These are phyloP conservation scores for Centropristis striata DNA, from an alignment of 2,113 vertebrate genomes.

Conservation along the genomic window DNA sequence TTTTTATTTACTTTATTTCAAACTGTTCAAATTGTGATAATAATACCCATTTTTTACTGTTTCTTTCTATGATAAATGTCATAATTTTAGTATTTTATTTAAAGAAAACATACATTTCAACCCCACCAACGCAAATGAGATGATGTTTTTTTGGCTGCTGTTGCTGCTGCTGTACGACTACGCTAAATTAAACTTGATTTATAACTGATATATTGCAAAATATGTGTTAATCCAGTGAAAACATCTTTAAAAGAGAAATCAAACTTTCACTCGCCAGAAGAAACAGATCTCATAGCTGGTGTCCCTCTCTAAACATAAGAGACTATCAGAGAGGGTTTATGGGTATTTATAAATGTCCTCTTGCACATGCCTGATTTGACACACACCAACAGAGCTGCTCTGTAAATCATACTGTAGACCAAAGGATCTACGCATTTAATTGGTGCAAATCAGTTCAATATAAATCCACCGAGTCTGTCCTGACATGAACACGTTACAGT, in stretches of 20 bases:
- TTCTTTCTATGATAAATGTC: too few relatives aligned
- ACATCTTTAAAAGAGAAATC: conserved; percentile 11
- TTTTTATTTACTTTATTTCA: too few relatives aligned
- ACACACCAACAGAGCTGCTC: conserved; percentile 22
- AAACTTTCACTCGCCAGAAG: conserved; percentile 16
- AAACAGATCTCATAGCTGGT: conserved; percentile 24
- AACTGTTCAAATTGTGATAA: too few relatives aligned
- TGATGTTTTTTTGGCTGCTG: not conserved
- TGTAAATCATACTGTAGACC: conserved; percentile 26
- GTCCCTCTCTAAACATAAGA: conserved; percentile 20
- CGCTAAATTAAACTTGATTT: conserved; percentile 16
- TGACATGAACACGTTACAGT: conserved; percentile 49
- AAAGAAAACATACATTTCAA: too few relatives aligned
- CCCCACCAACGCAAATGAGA: too few relatives aligned
- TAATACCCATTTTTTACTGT: too few relatives aligned
- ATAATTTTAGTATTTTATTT: too few relatives aligned
- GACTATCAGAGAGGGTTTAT: conserved; percentile 27
- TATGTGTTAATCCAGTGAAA: conserved; percentile 6
- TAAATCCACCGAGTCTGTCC: conserved; percentile 30
- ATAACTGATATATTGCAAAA: conserved; percentile 15
- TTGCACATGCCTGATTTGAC: conserved; percentile 37
- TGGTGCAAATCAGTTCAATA: conserved; percentile 9
- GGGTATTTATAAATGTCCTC: conserved; percentile 42
- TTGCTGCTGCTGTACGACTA: not conserved
- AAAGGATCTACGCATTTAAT: not conserved